Evolutionary conservation across 2,797 vertebrate genomes (phyloP).

Genomic region (Sebastes matsubarae): DNA sequence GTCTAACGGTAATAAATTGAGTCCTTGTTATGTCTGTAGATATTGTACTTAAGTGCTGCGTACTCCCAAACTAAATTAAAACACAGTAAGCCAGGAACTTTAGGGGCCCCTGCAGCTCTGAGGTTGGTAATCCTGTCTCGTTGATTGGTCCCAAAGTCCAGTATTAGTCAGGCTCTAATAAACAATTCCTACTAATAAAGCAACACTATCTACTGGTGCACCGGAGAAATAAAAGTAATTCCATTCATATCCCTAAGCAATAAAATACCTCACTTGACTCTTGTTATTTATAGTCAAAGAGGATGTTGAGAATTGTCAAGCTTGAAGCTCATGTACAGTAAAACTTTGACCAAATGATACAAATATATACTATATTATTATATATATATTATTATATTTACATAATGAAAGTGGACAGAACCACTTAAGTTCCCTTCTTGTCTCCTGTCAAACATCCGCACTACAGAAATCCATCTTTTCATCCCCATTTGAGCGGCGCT

Average conservation of each 20-base stretch:
- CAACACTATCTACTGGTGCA: background rate
- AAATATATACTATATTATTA: background rate
- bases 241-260: background rate
- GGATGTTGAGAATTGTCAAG: background rate
- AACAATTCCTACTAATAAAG: background rate
- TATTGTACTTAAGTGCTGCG: background rate
- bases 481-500: background rate
- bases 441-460: background rate
- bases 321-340: background rate
- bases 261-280: background rate
- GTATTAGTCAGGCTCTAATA: background rate
- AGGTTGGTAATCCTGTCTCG: background rate
- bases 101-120: background rate
- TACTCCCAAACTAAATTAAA: background rate
- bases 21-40: background rate
- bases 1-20: background rate
- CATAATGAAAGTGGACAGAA: background rate
- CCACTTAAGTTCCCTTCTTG: background rate
- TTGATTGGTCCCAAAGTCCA: background rate
- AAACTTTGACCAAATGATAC: background rate
- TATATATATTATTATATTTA: too few relatives aligned
- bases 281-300: background rate
- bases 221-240: background rate
- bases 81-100: background rate
- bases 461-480: conserved; percentile 2